Evolutionary conservation across 2,888 invertebrate species (phyloP).

Genomic region (Hedya salicella): DNA sequence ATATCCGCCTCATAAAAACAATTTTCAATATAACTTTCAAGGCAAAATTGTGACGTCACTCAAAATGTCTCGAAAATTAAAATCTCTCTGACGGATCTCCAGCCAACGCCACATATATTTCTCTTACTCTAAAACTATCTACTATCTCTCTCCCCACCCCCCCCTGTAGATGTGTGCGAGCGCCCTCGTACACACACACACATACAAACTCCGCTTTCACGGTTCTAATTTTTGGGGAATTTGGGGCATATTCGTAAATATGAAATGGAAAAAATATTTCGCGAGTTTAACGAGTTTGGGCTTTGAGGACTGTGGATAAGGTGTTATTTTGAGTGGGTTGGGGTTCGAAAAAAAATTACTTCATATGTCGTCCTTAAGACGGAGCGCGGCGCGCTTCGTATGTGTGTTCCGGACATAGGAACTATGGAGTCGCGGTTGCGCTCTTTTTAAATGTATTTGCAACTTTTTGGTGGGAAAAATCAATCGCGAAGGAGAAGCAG

Average conservation of each 20-base stretch:
- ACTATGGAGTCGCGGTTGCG: slow-evolving; percentile 58
- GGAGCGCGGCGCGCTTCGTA: slow-evolving; percentile 82
- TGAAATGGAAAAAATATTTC: slow-evolving; percentile 86
- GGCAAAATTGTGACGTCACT: slow-evolving; percentile 23
- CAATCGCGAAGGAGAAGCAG: no score
- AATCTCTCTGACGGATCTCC: slow-evolving; percentile 58
- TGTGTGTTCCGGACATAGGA: slow-evolving; percentile 74
- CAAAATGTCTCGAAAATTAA: slow-evolving; percentile 42
- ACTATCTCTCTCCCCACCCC: slow-evolving; percentile 61
- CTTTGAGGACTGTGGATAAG: slow-evolving; percentile 56
- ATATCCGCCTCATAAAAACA: no score
- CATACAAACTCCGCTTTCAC: slow-evolving; percentile 77
- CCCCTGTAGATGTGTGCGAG: slow-evolving; percentile 58
- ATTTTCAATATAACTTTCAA: not conserved
- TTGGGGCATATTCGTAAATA: slow-evolving; percentile 86
- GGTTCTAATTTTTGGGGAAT: slow-evolving; percentile 86
- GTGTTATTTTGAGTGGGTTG: slow-evolving; percentile 57
- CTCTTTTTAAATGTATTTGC: slow-evolving; percentile 29
- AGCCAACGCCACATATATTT: slow-evolving; percentile 67
- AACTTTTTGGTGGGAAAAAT: no score
- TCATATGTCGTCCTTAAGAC: slow-evolving; percentile 86
- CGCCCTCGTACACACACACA: slow-evolving; percentile 66
- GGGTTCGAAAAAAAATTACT: slow-evolving; percentile 83
- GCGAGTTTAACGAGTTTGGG: slow-evolving; percentile 60
- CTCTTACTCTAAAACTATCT: slow-evolving; percentile 83